These are phyloP conservation scores for Orchesella cincta DNA, from an alignment of 1,140 invertebrate genomes.

Conservation along the genomic window DNA sequence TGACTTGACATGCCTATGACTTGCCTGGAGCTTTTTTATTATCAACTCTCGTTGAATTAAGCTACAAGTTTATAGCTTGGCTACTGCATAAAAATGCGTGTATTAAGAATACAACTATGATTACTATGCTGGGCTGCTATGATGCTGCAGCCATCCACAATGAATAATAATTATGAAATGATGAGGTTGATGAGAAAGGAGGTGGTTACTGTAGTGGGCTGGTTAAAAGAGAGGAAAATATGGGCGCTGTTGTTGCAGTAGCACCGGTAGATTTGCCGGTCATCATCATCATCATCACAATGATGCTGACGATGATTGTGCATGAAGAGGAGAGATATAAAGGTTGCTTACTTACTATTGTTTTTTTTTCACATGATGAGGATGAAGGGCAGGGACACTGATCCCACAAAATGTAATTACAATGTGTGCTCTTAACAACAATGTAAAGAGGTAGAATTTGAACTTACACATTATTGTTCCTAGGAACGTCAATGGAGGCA, in stretches of 20 bases:
- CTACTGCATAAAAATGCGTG: no score
- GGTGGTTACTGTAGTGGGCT: no score
- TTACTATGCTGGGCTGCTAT: no score
- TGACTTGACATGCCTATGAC: no score
- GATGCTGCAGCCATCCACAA: no score
- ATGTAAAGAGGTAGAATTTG: neutral
- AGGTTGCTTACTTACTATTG: neutral
- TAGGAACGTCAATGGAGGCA: slow-evolving; percentile 48
- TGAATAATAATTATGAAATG: no score
- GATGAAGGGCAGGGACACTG: slow-evolving; percentile 12
- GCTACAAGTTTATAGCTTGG: no score
- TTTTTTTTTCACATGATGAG: neutral
- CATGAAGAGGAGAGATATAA: neutral
- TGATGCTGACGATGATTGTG: neutral
- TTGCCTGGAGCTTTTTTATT: neutral
- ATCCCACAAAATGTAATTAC: neutral
- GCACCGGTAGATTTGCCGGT: slow-evolving; percentile 11
- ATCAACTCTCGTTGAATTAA: no score
- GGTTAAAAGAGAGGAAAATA: neutral
- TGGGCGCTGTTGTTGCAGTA: slow-evolving; percentile 3
- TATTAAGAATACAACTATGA: no score
- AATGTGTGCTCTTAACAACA: neutral
- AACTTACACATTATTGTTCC: slow-evolving; percentile 50
- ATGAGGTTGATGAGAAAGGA: no score
- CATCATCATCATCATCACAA: neutral